Percentiles rank a stretch among this genome's conserved stretches.
Conservation (phyloP, 2,888 invertebrate genomes). For the Apotomis betuletana region DNA sequence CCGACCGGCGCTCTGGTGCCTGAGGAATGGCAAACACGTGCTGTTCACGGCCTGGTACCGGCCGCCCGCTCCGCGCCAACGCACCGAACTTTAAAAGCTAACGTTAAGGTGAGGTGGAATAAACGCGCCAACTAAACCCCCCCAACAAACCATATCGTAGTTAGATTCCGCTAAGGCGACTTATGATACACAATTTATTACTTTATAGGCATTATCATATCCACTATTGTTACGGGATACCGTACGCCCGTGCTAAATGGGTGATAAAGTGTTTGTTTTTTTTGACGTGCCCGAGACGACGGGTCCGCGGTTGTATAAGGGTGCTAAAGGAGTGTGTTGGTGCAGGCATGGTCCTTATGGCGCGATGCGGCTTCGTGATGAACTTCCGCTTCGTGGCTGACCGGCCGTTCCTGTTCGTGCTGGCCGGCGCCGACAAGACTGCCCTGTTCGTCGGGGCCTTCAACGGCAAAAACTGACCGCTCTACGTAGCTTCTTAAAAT, state of each 20-base stretch:
- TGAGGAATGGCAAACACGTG: conserved; percentile 51
- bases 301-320: conserved; percentile 15
- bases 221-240: background rate
- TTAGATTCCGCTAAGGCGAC: background rate
- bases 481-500: background rate
- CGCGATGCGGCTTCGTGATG: conserved; percentile 64
- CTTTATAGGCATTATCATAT: background rate
- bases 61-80: conserved; percentile 47
- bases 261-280: conserved; percentile 11
- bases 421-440: conserved; percentile 53
- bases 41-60: conserved; percentile 53
- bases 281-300: conserved; percentile 1
- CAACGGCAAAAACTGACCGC: conserved; percentile 50
- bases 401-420: conserved; percentile 73
- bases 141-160: background rate
- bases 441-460: conserved; percentile 66
- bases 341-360: conserved; percentile 76
- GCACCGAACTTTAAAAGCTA: conserved; percentile 61
- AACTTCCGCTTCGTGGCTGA: conserved; percentile 65
- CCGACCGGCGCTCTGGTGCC: conserved; percentile 69
- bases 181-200: background rate
- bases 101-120: conserved; percentile 24
- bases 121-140: background rate
- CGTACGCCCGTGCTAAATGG: conserved; percentile 25
- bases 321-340: conserved; percentile 46